Evolutionary conservation across 1,140 invertebrate genomes (phyloP), one percentile per base, ranked within the genome.

Genomic region (Drosophila ogumai): DNA sequence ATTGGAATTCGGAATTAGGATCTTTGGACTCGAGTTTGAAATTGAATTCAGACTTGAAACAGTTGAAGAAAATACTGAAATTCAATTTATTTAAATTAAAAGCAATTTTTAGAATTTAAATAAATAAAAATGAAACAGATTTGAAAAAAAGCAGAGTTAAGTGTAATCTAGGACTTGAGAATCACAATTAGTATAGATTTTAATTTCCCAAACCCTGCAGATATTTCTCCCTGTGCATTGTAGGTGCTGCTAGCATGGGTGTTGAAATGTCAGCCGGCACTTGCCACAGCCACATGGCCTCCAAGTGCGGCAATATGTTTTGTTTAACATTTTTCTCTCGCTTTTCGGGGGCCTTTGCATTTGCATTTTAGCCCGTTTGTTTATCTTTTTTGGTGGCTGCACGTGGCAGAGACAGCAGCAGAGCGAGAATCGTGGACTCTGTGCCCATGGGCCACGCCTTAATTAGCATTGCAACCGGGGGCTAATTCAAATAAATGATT

Each of bases 401-500:
- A 31, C 60, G 64, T 71, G 64, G 56, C 46, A 19, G 25, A n/a
- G 22, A 15, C 5, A 38, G 36, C 8, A 17, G 15, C 25, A 15
- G 41, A 3, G 28, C 1, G 10, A 43, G 49, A 69, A 66, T 82
- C 65, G 76, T 85, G 81, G 57, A 66, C 57, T 43, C 32, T 55
- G 74, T 40, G 59, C 66, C 44, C 36, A 15, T 46, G 66, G 66
- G 57, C 46, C 64, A 55, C 73, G 81, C 82, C 77, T 85, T 85
- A 81, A 86, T 81, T 85, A 81, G 58, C 65, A 56, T 55, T 17
- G 34, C 19, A 7, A 13, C 8, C 47, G 32, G 7, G 44, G 55
- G 49, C 66, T 85, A 85, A 85, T 85, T 81, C 78, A 81, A 58
- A 85, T 85, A 86, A 85, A 85, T 84, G 82, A 86, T 85, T 86